phyloP scores from a whole-genome alignment of 30 jellyfish, hydroid and myxozoan genomes.

The Hydractinia echinata region DNA sequence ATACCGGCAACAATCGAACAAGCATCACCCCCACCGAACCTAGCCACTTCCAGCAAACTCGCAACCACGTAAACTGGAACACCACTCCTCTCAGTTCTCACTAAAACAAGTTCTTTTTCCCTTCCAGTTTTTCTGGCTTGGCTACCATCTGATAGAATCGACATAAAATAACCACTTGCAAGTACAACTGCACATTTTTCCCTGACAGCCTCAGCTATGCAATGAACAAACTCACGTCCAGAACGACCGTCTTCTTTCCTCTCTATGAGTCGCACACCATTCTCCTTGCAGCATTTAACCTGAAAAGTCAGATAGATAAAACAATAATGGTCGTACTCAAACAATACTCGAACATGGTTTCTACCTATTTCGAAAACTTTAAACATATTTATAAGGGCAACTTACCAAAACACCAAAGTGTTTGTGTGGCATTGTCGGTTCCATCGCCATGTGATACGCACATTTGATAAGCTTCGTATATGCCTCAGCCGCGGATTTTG shows the following conservation, averaged over 20 bases:
- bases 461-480: too few species aligned
- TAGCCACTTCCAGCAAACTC: constrained; percentile 23
- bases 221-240: constrained; percentile 35
- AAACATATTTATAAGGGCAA: too few species aligned
- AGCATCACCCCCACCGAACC: constrained; percentile 28
- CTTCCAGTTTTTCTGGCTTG: too few species aligned
- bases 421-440: too few species aligned
- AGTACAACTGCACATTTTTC: constrained; percentile 31
- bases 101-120: too few species aligned
- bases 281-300: constrained; percentile 31
- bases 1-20: constrained; percentile 17
- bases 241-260: constrained; percentile 39
- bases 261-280: constrained; percentile 30
- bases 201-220: constrained; percentile 40
- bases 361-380: not conserved
- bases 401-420: too few species aligned
- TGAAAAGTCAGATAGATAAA: not conserved
- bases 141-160: too few species aligned
- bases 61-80: too few species aligned
- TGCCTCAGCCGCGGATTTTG: too few species aligned
- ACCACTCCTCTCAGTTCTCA: too few species aligned
- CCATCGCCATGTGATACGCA: too few species aligned
- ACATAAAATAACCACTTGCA: constrained; percentile 18
- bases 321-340: not conserved
- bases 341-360: constrained; percentile 25